Conservation (phyloP, 1,140 invertebrate species). For the Papilio helenus region DNA sequence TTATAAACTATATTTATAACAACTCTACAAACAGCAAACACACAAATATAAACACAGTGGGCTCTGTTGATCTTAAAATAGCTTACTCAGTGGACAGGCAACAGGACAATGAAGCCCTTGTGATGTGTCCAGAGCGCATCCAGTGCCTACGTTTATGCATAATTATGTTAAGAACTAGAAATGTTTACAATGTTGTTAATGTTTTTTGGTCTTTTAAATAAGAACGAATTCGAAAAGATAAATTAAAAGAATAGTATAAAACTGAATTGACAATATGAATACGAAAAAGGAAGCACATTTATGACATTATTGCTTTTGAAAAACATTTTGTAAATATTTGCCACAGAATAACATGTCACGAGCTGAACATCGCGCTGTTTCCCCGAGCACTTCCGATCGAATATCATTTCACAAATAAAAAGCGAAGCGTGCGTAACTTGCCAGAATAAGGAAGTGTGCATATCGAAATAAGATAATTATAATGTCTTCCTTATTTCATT, state of each 20-base stretch:
- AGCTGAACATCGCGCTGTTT: neutral
- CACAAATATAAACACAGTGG: neutral
- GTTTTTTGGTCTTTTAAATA: neutral
- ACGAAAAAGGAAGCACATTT: neutral
- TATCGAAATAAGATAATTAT: constrained; percentile 12
- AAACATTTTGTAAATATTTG: constrained; percentile 10
- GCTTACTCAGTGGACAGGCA: neutral
- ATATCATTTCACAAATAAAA: constrained; percentile 10
- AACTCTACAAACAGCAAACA: neutral
- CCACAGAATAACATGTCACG: neutral
- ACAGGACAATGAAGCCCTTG: constrained; percentile 1
- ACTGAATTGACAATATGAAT: neutral
- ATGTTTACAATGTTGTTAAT: neutral
- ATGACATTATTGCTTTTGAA: neutral
- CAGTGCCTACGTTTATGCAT: neutral
- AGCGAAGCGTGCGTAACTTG: neutral
- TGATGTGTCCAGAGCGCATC: neutral
- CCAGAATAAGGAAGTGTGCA: neutral
- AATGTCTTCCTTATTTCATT: constrained; percentile 22
- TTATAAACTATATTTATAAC: neutral
- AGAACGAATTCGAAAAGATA: neutral
- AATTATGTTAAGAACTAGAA: neutral
- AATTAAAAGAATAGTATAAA: neutral
- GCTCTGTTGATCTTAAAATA: constrained; percentile 12
- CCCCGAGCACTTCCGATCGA: neutral